phyloP scores from a whole-genome alignment of 2,888 invertebrate species.

The Agelastica alni region DNA sequence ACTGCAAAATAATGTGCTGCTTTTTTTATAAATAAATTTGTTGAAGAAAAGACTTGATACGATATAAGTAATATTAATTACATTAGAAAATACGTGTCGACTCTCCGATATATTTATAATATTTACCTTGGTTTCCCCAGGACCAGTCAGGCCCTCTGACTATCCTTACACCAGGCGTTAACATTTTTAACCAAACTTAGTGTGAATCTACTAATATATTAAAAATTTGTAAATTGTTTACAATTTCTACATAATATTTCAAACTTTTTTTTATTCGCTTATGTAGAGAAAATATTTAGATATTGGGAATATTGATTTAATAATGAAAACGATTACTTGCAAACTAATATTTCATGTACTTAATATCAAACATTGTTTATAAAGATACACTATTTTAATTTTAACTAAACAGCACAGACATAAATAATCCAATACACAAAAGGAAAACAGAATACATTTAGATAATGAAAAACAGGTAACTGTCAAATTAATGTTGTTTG shows the following conservation, averaged over 20 bases:
- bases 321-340: background rate
- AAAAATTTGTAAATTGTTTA: background rate
- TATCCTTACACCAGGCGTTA: slow-evolving; percentile 74
- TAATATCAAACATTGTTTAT: background rate
- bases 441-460: background rate
- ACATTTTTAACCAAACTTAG: slow-evolving; percentile 51
- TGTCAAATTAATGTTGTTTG: background rate
- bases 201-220: background rate
- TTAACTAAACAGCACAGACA: background rate
- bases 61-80: too few relatives aligned
- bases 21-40: too few relatives aligned
- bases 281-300: background rate
- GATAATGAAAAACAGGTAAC: background rate
- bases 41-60: too few relatives aligned
- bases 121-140: slow-evolving; percentile 74
- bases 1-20: too few relatives aligned
- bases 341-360: background rate
- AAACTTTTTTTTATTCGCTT: too few relatives aligned
- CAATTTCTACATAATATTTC: too few relatives aligned
- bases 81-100: too few relatives aligned
- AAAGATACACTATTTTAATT: background rate
- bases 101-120: slow-evolving; percentile 2
- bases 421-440: slow-evolving; percentile 1
- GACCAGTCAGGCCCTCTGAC: slow-evolving; percentile 83
- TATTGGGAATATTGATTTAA: background rate